Base-by-base conservation (phyloP, 2,797 vertebrate species). In the Leptatherina wallacei region DNA sequence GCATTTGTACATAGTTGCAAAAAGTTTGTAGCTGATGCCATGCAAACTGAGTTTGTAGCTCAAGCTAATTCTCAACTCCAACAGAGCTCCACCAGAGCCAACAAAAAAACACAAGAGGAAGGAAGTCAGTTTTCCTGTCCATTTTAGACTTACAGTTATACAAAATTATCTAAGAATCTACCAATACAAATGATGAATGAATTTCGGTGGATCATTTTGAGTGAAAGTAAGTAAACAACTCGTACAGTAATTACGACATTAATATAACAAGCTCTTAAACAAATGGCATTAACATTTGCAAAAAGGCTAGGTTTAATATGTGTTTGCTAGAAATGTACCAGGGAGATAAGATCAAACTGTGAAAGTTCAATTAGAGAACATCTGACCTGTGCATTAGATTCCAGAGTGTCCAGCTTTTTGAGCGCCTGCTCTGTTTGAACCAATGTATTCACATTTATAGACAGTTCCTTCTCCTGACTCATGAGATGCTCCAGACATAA, bases 381-480 rank as follows among this genome's bases (percentile, higher is more conserved):
- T 62, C 93, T 91, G 84, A 97, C 98, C 95, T 97, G 95, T 75
- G 96, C 94, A 75, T 89, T 89, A 44, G 94, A 93, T 71, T 97
- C 94, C 3, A 98, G 83, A 49, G 72, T 78, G 54, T 94, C 95
- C 84, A 99, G 64, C 47, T 94, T 95, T 77, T 93, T 94, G 12
- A 97, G 90, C 69, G 94, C 93, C 90, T 98, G 95, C 47, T 96
- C 96, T 4, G 95, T 91, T 78, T 97, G 94, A 69, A 85, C 47
- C 67, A 95, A 2, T 14, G 91, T 95, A 62, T 96, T 95, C 0
- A 94, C 95, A 29, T 94, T 88, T 62, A 93, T 75, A 0, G 88
- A 85, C 51, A 98, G 65, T 64, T 96, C 94, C 0, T 84, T 93
- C 86, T 98, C 97, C 88, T 96, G 95, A 59, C 80, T 89, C 80